Evolutionary conservation across 2,888 invertebrate genomes (phyloP).

Genomic region (Ophraella communa): DNA sequence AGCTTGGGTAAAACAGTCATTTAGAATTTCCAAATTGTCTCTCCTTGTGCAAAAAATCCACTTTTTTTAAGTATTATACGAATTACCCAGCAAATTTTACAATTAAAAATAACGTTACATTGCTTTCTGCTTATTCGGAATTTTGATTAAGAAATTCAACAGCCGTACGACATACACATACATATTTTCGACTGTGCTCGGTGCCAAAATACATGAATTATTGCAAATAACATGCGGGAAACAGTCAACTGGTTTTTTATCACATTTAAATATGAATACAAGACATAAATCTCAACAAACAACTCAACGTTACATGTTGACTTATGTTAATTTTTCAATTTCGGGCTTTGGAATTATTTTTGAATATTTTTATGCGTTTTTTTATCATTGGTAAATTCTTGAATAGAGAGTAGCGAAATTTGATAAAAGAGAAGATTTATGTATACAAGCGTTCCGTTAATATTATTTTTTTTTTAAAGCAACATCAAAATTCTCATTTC

Average conservation of each 20-base stretch:
- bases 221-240: conserved; percentile 8
- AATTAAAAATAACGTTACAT: neutral
- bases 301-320: conserved; percentile 2
- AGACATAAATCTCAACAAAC: conserved; percentile 19
- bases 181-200: conserved; percentile 1
- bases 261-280: conserved; percentile 21
- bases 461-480: neutral
- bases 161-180: neutral
- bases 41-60: too few species aligned
- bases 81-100: too few species aligned
- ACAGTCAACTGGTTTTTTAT: conserved; percentile 12
- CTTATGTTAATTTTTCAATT: neutral
- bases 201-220: conserved; percentile 19
- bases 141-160: neutral
- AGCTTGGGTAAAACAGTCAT: too few species aligned
- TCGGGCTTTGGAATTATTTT: neutral
- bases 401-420: neutral
- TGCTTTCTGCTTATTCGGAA: neutral
- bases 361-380: neutral
- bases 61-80: too few species aligned
- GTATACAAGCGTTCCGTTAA: neutral
- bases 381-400: neutral
- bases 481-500: too few species aligned
- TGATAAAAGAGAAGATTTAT: neutral
- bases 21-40: too few species aligned